These are phyloP conservation scores for Drosophila fulvimacula DNA, from an alignment of 2,888 invertebrate genomes.

Conservation along the genomic window DNA sequence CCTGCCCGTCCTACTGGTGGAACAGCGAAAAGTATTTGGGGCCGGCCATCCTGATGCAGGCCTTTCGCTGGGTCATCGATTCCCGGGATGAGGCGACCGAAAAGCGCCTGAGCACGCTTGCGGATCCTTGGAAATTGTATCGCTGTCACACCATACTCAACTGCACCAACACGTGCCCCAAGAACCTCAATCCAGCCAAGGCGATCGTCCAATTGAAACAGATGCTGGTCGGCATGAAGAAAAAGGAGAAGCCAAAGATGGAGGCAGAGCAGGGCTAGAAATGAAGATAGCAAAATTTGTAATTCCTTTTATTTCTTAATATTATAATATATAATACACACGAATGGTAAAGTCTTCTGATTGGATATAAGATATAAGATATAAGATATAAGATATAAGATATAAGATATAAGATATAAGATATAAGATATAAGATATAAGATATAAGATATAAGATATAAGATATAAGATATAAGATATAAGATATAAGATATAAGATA, in stretches of 20 bases:
- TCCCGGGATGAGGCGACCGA: conserved; percentile 93
- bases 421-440: neutral
- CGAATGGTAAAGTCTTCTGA: neutral
- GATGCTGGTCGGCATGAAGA: conserved; percentile 91
- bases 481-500: neutral
- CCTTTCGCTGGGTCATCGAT: conserved; percentile 98
- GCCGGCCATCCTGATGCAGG: conserved; percentile 99
- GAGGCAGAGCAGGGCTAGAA: conserved; percentile 85
- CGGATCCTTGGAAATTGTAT: conserved; percentile 95
- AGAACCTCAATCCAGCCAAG: conserved; percentile 96
- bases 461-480: neutral
- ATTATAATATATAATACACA: neutral
- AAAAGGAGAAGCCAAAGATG: conserved; percentile 90
- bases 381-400: neutral
- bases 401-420: neutral
- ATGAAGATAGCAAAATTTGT: neutral
- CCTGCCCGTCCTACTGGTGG: conserved; percentile 99
- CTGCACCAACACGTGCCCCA: conserved; percentile 97
- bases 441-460: neutral
- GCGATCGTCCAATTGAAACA: conserved; percentile 98
- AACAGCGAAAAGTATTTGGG: conserved; percentile 98
- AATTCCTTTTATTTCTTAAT: neutral
- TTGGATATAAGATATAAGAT: neutral
- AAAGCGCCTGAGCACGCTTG: conserved; percentile 91
- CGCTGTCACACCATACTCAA: conserved; percentile 99